A percentile compares a stretch with the other conserved stretches of the same genome.
phyloP scores from a whole-genome alignment of 2,888 invertebrate species.

The Heterodera filipjevi region DNA sequence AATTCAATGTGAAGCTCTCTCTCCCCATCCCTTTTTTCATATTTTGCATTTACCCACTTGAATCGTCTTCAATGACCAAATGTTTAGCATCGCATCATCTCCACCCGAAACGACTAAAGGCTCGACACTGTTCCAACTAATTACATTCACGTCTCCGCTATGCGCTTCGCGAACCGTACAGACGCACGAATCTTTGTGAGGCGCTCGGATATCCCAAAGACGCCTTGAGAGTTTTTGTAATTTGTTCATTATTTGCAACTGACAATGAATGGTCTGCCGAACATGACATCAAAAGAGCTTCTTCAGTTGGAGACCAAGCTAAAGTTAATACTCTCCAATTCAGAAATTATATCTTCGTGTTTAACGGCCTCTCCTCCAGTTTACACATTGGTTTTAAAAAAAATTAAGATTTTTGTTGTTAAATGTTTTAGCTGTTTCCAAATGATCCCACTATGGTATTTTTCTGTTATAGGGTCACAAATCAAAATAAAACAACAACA shows the following conservation, averaged over 20 bases:
- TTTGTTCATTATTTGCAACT: neutral
- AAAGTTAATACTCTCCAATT: too few species aligned
- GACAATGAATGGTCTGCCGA: conserved; percentile 67
- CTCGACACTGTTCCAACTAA: conserved; percentile 85
- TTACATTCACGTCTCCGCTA: conserved; percentile 90
- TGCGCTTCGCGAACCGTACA: conserved; percentile 84
- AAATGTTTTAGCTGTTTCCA: too few species aligned
- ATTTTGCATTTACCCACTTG: conserved; percentile 71
- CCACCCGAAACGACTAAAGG: conserved; percentile 88
- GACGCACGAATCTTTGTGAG: conserved; percentile 87
- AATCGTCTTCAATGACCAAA: conserved; percentile 93
- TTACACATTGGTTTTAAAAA: too few species aligned
- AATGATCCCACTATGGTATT: too few species aligned
- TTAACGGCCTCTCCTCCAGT: too few species aligned
- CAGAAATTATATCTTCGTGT: too few species aligned
- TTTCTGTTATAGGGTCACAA: too few species aligned
- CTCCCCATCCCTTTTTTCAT: neutral
- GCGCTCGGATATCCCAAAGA: conserved; percentile 90
- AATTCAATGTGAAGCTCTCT: neutral
- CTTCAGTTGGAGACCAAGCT: conserved; percentile 91
- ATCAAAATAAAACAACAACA: too few species aligned
- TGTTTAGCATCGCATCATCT: conserved; percentile 88
- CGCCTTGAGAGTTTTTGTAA: conserved; percentile 72
- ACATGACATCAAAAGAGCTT: conserved; percentile 74
- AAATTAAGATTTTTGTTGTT: too few species aligned